phyloP scores from a whole-genome alignment of 2,797 vertebrate species.

The Huso huso region DNA sequence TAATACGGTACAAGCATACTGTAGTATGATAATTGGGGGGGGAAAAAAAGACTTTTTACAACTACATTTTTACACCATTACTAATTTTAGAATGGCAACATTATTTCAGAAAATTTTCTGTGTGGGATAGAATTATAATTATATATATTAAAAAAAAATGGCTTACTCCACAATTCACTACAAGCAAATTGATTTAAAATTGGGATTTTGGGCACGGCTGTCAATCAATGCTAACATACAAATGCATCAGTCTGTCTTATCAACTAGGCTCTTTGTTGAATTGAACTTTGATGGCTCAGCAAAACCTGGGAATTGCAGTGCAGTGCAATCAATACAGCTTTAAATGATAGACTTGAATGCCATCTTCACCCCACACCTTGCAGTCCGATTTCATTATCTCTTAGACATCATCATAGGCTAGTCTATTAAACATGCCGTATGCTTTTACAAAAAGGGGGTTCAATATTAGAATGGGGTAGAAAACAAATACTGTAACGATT shows the following conservation, averaged over 20 bases:
- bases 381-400: constrained; percentile 36
- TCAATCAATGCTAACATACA: not conserved
- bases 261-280: constrained; percentile 36
- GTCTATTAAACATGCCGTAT: no score
- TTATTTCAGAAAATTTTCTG: no score
- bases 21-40: no score
- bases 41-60: no score
- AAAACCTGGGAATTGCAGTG: constrained; percentile 27
- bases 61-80: no score
- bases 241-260: constrained; percentile 3
- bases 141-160: no score
- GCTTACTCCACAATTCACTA: not conserved
- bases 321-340: constrained; percentile 46
- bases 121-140: no score
- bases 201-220: not conserved
- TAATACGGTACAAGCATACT: no score
- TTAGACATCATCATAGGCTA: constrained; percentile 7
- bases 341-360: constrained; percentile 42
- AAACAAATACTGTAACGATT: no score
- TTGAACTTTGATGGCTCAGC: constrained; percentile 44
- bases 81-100: no score
- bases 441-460: no score
- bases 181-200: not conserved
- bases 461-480: no score
- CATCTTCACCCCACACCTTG: constrained; percentile 28